A percentile compares a stretch with the other conserved stretches of the same genome.
These are phyloP conservation scores for rat (Rattus norvegicus) DNA, from an alignment of 2,113 vertebrate genomes.

Conservation along the genomic window DNA sequence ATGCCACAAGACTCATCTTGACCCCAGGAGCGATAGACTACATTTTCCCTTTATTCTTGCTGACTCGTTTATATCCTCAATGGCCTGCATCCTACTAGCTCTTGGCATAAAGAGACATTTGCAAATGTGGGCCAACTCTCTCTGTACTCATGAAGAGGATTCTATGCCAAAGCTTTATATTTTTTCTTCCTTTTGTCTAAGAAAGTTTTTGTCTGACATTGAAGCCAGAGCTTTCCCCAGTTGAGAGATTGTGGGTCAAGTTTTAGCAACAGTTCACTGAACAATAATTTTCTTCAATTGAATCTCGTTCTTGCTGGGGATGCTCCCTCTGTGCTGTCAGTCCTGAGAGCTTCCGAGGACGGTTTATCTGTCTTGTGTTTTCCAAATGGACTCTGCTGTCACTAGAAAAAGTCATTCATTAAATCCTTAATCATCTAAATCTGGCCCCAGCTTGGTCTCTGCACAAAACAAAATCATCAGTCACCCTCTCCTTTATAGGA, in stretches of 20 bases:
- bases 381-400: neutral
- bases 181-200: neutral
- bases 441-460: neutral
- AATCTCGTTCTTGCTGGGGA: neutral
- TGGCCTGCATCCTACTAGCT: neutral
- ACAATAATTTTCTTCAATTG: conserved; percentile 51
- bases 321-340: neutral
- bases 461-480: conserved; percentile 14
- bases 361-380: neutral
- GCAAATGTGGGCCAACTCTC: conserved; percentile 50
- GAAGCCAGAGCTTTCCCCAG: neutral
- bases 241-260: conserved; percentile 4
- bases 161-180: neutral
- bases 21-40: neutral
- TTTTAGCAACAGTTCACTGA: conserved; percentile 54
- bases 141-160: neutral
- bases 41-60: neutral
- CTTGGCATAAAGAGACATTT: conserved; percentile 27
- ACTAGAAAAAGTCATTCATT: neutral
- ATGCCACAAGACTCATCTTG: neutral
- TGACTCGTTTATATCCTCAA: neutral
- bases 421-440: neutral
- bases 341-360: neutral
- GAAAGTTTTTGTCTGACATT: conserved; percentile 4
- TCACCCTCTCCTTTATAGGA: neutral